These are phyloP conservation scores for Amblyraja radiata DNA, from an alignment of 2,797 vertebrate genomes.

Conservation along the genomic window DNA sequence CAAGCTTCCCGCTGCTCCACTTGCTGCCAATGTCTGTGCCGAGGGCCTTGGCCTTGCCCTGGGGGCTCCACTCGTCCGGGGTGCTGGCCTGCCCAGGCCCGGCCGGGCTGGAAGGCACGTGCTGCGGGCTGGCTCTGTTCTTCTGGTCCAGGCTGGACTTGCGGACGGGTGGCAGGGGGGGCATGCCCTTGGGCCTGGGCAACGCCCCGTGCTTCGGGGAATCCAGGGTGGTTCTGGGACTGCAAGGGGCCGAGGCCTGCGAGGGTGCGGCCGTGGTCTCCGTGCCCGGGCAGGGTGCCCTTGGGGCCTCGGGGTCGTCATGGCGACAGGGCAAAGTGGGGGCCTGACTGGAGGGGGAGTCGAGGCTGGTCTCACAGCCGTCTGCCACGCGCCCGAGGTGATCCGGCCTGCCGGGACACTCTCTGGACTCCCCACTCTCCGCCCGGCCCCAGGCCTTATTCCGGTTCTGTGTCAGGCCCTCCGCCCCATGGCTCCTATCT, in stretches of 20 bases:
- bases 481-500: slow-evolving; percentile 39
- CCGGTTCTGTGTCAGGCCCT: slow-evolving; percentile 40
- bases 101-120: slow-evolving; percentile 55
- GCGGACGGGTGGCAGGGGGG: slow-evolving; percentile 62
- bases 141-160: slow-evolving; percentile 73
- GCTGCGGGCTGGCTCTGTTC: slow-evolving; percentile 64
- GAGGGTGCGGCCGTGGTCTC: slow-evolving; percentile 48
- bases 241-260: slow-evolving; percentile 55
- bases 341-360: slow-evolving; percentile 45
- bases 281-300: slow-evolving; percentile 39
- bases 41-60: slow-evolving; percentile 59
- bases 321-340: neutral
- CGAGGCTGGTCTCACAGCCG: slow-evolving; percentile 74
- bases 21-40: slow-evolving; percentile 69
- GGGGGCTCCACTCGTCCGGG: slow-evolving; percentile 58
- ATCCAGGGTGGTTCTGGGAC: slow-evolving; percentile 64
- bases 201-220: slow-evolving; percentile 68
- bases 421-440: slow-evolving; percentile 56
- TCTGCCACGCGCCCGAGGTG: slow-evolving; percentile 60
- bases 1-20: slow-evolving; percentile 80
- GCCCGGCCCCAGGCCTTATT: slow-evolving; percentile 50
- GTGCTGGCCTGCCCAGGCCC: slow-evolving; percentile 48
- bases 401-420: slow-evolving; percentile 52
- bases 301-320: slow-evolving; percentile 52
- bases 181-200: slow-evolving; percentile 75